These are phyloP conservation scores for Cyrtodaria siliqua DNA, from an alignment of 2,888 invertebrate species.

Conservation along the genomic window DNA sequence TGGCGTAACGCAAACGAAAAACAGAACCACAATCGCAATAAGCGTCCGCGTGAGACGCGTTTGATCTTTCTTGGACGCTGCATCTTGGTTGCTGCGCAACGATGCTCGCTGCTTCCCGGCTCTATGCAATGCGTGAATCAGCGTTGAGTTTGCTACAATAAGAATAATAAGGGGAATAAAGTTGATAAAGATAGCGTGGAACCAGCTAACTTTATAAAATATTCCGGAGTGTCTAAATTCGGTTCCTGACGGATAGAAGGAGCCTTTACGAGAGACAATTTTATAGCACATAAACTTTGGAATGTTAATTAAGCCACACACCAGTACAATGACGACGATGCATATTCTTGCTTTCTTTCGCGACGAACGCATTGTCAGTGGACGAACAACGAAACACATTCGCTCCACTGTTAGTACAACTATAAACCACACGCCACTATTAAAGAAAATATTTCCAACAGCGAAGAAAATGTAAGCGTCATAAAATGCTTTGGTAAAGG, in stretches of 20 bases:
- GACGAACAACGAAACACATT: conserved; percentile 77
- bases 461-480: conserved; percentile 78
- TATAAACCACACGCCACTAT: conserved; percentile 79
- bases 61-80: conserved; percentile 75
- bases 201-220: conserved; percentile 70
- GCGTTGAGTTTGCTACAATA: conserved; percentile 70
- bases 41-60: conserved; percentile 80
- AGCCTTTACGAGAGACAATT: conserved; percentile 20
- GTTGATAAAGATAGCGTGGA: conserved; percentile 73
- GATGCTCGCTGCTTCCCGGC: conserved; percentile 66
- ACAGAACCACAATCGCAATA: conserved; percentile 78
- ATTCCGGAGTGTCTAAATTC: conserved; percentile 62
- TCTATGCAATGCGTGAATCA: conserved; percentile 71
- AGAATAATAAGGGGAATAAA: conserved; percentile 77
- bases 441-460: conserved; percentile 78
- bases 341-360: conserved; percentile 68
- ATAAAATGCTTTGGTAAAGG: conserved; percentile 71
- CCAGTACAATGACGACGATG: conserved; percentile 67
- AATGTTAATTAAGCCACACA: conserved; percentile 72
- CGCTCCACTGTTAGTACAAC: conserved; percentile 81
- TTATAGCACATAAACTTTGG: conserved; percentile 74
- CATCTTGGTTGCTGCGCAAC: conserved; percentile 62
- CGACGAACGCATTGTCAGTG: conserved; percentile 76
- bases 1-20: conserved; percentile 78
- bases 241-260: conserved; percentile 50